Evolutionary conservation across 1,140 invertebrate species (phyloP), one percentile per base, ranked within the genome.

Genomic region (Ridgeia piscesae): DNA sequence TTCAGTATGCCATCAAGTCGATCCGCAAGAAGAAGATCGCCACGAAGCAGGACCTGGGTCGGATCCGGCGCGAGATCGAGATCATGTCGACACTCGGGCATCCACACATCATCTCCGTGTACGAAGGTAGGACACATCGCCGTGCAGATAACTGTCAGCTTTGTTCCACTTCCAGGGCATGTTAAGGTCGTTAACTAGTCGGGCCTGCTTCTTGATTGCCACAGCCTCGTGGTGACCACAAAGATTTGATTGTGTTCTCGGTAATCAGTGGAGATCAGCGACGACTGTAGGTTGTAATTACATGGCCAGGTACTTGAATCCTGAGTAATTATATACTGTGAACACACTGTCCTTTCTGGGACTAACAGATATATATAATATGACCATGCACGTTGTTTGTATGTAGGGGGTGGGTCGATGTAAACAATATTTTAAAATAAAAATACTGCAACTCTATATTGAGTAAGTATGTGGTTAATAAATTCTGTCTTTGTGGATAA

Each of bases 11-110:
- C 91, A 99, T 99, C 94, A 99, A 99, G 96, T 99, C 99, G 21
- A 99, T 99, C 92, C 99, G 99, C 96, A 99, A 99, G 96, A 98
- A 98, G 94, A 99, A 99, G 97, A 99, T 99, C 94, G 98, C 99
- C 96, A 99, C 98, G 77, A 99, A 99, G 95, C 98, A 99, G 34
- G 99, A 99, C 97, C 96, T 99, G 92, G 97, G 99, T 92, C 97
- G 99, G 94, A 99, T 99, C 95, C 96, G 98, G 94, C 96, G 99
- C 93, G 99, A 99, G 96, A 99, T 99, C 95, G 98, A 99, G 96
- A 99, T 99, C 94, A 99, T 99, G 99, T 99, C 98, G 92, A 99
- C 98, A 91, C 98, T 99, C 33, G 97, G 98, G 94, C 99, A 99
- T 97, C 99, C 99, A 9, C 99, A 99, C 95, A 99, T 99, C 95